A percentile compares a stretch with the other conserved stretches of the same genome.
Evolutionary conservation across 2,888 invertebrate species (phyloP).

Genomic region (Sicus ferrugineus): DNA sequence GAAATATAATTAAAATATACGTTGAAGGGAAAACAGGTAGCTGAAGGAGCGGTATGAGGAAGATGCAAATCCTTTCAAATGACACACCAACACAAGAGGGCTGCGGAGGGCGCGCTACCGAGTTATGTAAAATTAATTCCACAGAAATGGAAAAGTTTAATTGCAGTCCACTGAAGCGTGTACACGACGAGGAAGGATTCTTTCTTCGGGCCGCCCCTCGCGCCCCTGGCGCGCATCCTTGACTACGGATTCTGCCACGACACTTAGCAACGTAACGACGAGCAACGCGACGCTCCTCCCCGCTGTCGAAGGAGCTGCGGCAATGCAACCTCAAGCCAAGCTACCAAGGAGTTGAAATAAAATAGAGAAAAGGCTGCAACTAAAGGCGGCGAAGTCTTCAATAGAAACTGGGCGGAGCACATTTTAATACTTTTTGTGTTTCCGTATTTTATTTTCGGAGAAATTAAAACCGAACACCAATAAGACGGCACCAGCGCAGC

Average conservation of each 20-base stretch:
- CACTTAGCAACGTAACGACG: slow-evolving; percentile 22
- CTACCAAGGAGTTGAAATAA: slow-evolving; percentile 35
- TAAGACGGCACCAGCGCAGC: slow-evolving; percentile 45
- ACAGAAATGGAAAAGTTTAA: slow-evolving; percentile 22
- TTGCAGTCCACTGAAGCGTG: slow-evolving; percentile 15
- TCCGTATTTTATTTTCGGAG: slow-evolving; percentile 36
- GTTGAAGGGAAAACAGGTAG: background rate
- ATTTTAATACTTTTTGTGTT: slow-evolving; percentile 50
- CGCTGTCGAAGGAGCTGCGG: slow-evolving; percentile 53
- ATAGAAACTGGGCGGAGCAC: slow-evolving; percentile 60
- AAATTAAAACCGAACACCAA: slow-evolving; percentile 47
- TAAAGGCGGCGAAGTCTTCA: slow-evolving; percentile 23
- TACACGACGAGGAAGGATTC: background rate
- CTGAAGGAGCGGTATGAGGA: background rate
- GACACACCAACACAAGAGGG: no score
- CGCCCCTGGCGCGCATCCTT: slow-evolving; percentile 3
- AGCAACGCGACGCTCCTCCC: slow-evolving; percentile 39
- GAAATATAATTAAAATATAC: background rate
- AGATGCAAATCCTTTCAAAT: no score
- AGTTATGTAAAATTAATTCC: slow-evolving; percentile 22
- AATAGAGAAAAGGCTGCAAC: slow-evolving; percentile 34
- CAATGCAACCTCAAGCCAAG: slow-evolving; percentile 50
- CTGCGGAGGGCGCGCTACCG: background rate
- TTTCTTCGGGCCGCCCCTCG: background rate
- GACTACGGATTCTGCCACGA: background rate